These are phyloP conservation scores for Laupala kohalensis DNA, from an alignment of 1,140 invertebrate species.

Conservation along the genomic window DNA sequence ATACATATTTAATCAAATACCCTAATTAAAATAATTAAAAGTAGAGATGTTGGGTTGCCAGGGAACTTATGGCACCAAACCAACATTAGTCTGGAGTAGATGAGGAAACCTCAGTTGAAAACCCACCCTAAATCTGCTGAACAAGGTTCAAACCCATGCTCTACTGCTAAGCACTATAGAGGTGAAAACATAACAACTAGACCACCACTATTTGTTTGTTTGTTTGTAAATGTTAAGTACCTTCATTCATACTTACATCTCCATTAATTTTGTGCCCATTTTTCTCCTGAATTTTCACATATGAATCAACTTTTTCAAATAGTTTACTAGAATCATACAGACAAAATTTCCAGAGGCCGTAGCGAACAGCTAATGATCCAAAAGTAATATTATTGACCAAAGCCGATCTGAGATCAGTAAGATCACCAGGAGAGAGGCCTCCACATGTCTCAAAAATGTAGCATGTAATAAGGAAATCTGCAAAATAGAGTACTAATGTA, in stretches of 20 bases:
- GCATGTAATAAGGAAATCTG: constrained; percentile 80
- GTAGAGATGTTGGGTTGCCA: too few relatives aligned
- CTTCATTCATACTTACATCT: constrained; percentile 33
- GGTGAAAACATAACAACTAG: too few relatives aligned
- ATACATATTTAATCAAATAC: too few relatives aligned
- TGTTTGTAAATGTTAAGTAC: too few relatives aligned
- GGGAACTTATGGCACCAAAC: too few relatives aligned
- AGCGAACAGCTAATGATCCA: constrained; percentile 74
- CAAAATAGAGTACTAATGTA: constrained; percentile 13
- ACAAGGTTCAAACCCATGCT: too few relatives aligned
- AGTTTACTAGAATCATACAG: constrained; percentile 47
- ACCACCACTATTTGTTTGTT: too few relatives aligned
- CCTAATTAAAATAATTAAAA: too few relatives aligned
- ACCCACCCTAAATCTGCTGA: too few relatives aligned
- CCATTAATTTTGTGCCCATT: constrained; percentile 50
- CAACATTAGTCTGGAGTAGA: too few relatives aligned
- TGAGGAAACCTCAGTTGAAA: too few relatives aligned
- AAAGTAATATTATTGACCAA: constrained; percentile 93
- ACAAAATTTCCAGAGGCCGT: constrained; percentile 63
- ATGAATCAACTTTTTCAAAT: constrained; percentile 54
- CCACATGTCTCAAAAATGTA: constrained; percentile 66
- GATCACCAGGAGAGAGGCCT: constrained; percentile 59
- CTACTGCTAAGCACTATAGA: too few relatives aligned
- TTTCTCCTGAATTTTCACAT: constrained; percentile 65
- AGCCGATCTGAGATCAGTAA: constrained; percentile 85